Evolutionary conservation across 2,797 vertebrate species (phyloP), one percentile per base, ranked within the genome.

Genomic region (Tragopan temminckii): DNA sequence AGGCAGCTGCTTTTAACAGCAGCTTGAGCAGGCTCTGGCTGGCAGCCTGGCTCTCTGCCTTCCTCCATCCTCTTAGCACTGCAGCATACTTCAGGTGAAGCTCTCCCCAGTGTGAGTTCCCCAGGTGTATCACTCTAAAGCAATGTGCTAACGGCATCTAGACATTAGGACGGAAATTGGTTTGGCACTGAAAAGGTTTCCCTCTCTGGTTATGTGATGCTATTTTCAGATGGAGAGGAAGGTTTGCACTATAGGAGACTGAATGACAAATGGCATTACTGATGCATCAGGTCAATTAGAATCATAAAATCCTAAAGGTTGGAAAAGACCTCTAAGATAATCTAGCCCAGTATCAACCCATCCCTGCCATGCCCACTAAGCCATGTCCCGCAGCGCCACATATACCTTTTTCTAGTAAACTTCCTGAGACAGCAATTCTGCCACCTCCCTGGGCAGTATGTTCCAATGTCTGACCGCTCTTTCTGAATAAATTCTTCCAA

Each of bases 101-200:
- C 8, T 33, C 36, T 57, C 17, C 18, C 45, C 7, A 25, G 18
- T 13, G 45, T 15, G 14, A 38, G 8, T 33, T 67, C 42, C 42
- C 42, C 35, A 7, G 42, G 48, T 16, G 5, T 29, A 1, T 2
- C n/a, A 43, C 61, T 59, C 68, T 35, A 33, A 27, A 77, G 42
- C 0, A 0, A 18, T 70, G 42, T 57, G 5, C 38, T 11, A 9
- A 35, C 59, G 36, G 20, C 31, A 13, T 33, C 69, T 66, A 50
- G 72, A 21, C 6, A 3, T 40, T 8, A 5, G 75, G 33, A 38
- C 61, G 43, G 1, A 24, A 55, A 7, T 57, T 1, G 0, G 33
- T 48, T 57, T 77, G 74, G 42, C 57, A 19, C 77, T 52, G 42
- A 4, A 29, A n/a, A n/a, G 7, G 6, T 61, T 89, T 87, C 77